These are phyloP conservation scores for Sebastolobus alascanus DNA, from an alignment of 2,797 vertebrate species.

Conservation along the genomic window DNA sequence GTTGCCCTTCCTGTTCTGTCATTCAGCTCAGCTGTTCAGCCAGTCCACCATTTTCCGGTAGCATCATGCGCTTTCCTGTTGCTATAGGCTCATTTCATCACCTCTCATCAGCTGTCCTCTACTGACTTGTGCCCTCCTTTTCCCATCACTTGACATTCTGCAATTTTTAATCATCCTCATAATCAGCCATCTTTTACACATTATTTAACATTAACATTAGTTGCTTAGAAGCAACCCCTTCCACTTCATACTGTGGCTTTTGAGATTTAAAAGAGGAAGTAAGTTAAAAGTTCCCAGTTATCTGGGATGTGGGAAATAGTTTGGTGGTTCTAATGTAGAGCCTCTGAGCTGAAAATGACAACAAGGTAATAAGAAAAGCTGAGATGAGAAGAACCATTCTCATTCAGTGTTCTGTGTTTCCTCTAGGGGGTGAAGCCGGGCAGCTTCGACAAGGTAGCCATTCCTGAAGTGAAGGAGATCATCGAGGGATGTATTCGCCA, in stretches of 20 bases:
- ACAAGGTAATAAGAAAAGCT: constrained; percentile 6
- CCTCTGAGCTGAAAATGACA: background rate
- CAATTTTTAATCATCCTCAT: background rate
- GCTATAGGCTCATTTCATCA: constrained; percentile 22
- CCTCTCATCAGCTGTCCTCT: background rate
- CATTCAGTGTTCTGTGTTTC: constrained; percentile 81
- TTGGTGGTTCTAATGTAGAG: background rate
- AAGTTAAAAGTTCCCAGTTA: constrained; percentile 6
- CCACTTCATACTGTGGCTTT: background rate
- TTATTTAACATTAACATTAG: background rate
- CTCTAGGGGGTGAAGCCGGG: constrained; percentile 97
- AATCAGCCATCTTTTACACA: background rate
- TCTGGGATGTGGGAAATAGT: background rate
- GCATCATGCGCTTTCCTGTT: constrained; percentile 42
- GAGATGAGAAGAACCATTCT: constrained; percentile 41
- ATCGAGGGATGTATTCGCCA: constrained; percentile 99
- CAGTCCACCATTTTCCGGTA: constrained; percentile 41
- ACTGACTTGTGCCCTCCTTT: background rate
- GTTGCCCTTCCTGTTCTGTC: constrained; percentile 33
- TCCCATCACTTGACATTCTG: constrained; percentile 12
- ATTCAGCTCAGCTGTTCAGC: constrained; percentile 37
- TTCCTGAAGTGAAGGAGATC: constrained; percentile 99
- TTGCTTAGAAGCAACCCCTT: background rate
- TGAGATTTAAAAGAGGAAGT: constrained; percentile 14
- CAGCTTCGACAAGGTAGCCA: constrained; percentile 99